Conservation (phyloP, 1,140 invertebrate genomes). For the Bombus waltoni region DNA sequence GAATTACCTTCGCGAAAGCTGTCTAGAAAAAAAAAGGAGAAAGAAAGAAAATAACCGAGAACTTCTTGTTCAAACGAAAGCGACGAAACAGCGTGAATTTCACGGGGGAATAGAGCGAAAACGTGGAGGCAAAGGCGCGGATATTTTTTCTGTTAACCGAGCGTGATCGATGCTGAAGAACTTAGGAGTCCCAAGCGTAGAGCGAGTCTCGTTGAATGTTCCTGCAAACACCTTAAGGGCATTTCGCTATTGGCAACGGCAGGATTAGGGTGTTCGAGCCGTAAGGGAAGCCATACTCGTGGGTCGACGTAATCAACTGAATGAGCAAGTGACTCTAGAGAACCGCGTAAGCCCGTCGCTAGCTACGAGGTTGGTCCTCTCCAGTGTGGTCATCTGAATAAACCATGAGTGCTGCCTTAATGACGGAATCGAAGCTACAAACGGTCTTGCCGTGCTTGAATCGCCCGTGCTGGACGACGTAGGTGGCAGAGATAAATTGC, state of each 20-base stretch:
- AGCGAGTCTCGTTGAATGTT: neutral
- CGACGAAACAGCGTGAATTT: neutral
- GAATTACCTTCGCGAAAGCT: neutral
- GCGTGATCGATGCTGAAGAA: neutral
- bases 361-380: slow-evolving; percentile 43
- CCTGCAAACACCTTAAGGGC: slow-evolving; percentile 60
- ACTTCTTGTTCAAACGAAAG: neutral
- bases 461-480: slow-evolving; percentile 48
- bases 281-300: slow-evolving; percentile 41
- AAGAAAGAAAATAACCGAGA: neutral
- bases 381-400: slow-evolving; percentile 74
- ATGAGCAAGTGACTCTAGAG: slow-evolving; percentile 79
- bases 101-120: neutral
- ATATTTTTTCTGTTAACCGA: slow-evolving; percentile 26
- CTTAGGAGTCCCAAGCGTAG: neutral
- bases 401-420: slow-evolving; percentile 75
- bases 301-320: slow-evolving; percentile 75
- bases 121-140: neutral
- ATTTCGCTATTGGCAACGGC: slow-evolving; percentile 53
- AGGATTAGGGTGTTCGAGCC: slow-evolving; percentile 57
- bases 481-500: slow-evolving; percentile 62
- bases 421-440: slow-evolving; percentile 73
- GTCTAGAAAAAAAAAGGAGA: neutral
- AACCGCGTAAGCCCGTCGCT: slow-evolving; percentile 54
- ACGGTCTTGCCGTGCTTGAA: slow-evolving; percentile 56